Base-by-base conservation (phyloP, 2,113 vertebrate species). In the Marcusenius ussheri region DNA sequence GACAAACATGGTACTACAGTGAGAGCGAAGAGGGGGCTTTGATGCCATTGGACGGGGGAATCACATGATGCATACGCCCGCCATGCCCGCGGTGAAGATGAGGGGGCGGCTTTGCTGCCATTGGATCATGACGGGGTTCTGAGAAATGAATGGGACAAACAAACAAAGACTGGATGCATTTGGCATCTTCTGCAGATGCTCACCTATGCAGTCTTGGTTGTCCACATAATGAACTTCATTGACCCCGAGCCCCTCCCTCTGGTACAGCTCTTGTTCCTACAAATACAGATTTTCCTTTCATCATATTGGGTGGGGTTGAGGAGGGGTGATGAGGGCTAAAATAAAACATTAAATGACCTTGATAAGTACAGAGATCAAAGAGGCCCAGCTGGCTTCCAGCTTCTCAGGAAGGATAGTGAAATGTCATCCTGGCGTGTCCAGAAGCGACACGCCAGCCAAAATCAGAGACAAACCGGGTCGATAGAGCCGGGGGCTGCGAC, bases 121-220 rank as follows among this genome's bases (percentile, higher is more conserved):
- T 46, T 46, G 46, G 11, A 39, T 5, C 15, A 39, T 77, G 31
- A 74, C 6, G 70, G 42, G 80, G 17, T 42, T 46, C 58, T 50
- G 31, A 35, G 62, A 0, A 50, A 35, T 27, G 8, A 58, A 39
- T 89, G 24, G 5, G 31, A 24, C 42, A 84, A 84, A 84, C 4
- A 46, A 47, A 4, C 15, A 47, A 47, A 24, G 7, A 46, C 27
- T 70, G 77, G 77, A 8, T 83, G 19, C 31, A 21, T 17, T 4
- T 31, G 39, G 35, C 13, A 5, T 27, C 62, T 70, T 70, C n/a
- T 31, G 62, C n/a, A 70, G 80, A 70, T 2, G 92, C 95, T 31
- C 94, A 99, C 98, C 98, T 94, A 99, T 99, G 90, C 98, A 99
- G 94, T 99, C 98, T 93, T 99, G 98, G 92, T 99, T 99, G 95